Conservation (phyloP, 2,113 vertebrate species). For the Phalacrocorax aristotelis region DNA sequence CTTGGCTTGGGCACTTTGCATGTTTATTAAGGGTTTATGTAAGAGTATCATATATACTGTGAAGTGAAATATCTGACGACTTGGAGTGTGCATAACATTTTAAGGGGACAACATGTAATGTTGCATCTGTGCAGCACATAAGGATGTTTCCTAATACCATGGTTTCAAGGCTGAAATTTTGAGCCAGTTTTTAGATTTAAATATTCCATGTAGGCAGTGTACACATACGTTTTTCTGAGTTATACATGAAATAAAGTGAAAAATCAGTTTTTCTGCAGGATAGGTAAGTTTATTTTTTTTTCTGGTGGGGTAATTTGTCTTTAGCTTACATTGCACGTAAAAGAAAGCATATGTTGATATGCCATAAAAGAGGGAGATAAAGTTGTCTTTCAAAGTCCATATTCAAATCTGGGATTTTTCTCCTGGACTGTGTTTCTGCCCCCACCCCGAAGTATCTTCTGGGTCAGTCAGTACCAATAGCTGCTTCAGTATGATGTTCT, state of each 20-base stretch:
- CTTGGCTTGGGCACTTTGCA: background rate
- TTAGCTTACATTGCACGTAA: background rate
- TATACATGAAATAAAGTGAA: background rate
- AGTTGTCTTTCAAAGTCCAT: background rate
- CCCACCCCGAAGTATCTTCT: background rate
- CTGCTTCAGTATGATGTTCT: background rate
- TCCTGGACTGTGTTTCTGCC: background rate
- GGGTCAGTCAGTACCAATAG: background rate
- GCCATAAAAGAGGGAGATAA: background rate
- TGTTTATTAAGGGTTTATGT: slow-evolving; percentile 30
- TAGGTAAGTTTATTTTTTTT: background rate
- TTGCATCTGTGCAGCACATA: slow-evolving; percentile 6
- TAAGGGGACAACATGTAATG: background rate
- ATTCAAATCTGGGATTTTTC: background rate
- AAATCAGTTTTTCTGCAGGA: background rate
- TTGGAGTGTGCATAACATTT: background rate
- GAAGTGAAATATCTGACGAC: slow-evolving; percentile 43
- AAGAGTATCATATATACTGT: slow-evolving; percentile 11
- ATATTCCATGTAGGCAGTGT: background rate
- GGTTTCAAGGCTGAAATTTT: background rate
- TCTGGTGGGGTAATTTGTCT: background rate
- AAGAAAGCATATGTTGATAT: background rate
- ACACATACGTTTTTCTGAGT: background rate
- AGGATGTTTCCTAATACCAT: background rate
- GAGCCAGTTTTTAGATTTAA: background rate